A percentile compares a stretch with the other conserved stretches of the same genome.
Evolutionary conservation across 2,888 invertebrate species (phyloP).

Genomic region (Phanerotoma sp.): DNA sequence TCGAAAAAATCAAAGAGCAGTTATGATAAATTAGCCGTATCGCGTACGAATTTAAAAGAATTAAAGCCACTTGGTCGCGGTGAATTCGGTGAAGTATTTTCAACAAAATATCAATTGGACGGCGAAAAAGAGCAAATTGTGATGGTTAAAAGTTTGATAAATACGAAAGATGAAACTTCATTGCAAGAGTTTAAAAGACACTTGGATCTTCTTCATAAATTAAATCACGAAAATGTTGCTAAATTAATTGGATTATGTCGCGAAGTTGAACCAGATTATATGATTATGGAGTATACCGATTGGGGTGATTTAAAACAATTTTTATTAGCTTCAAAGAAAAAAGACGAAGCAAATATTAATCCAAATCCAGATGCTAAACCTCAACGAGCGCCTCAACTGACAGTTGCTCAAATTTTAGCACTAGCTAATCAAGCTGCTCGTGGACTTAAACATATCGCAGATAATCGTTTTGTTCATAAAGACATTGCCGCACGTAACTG

Average conservation of each 20-base stretch:
- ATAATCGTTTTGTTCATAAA: conserved; percentile 79
- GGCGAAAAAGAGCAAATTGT: conserved; percentile 61
- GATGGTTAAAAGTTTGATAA: conserved; percentile 76
- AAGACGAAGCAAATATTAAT: conserved; percentile 37
- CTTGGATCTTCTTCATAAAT: conserved; percentile 79
- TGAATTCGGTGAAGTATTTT: conserved; percentile 87
- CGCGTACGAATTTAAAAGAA: conserved; percentile 73
- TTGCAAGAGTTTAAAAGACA: conserved; percentile 86
- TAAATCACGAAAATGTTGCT: conserved; percentile 81
- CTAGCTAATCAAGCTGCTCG: conserved; percentile 76
- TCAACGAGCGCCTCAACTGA: conserved; percentile 66
- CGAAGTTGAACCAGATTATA: conserved; percentile 82
- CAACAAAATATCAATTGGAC: conserved; percentile 66
- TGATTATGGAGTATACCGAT: conserved; percentile 89
- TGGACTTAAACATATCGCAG: conserved; percentile 78
- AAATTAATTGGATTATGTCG: conserved; percentile 79
- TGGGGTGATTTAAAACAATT: conserved; percentile 96
- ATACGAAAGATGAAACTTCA: conserved; percentile 75
- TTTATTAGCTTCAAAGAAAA: conserved; percentile 63
- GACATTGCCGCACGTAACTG: conserved; percentile 93
- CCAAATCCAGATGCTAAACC: conserved; percentile 49
- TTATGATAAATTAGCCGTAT: conserved; percentile 76
- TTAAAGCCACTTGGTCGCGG: conserved; percentile 71
- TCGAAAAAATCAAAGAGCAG: conserved; percentile 67
- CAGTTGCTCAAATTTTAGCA: conserved; percentile 67